phyloP scores from a whole-genome alignment of 2,113 vertebrate genomes.

The Serinus canaria region DNA sequence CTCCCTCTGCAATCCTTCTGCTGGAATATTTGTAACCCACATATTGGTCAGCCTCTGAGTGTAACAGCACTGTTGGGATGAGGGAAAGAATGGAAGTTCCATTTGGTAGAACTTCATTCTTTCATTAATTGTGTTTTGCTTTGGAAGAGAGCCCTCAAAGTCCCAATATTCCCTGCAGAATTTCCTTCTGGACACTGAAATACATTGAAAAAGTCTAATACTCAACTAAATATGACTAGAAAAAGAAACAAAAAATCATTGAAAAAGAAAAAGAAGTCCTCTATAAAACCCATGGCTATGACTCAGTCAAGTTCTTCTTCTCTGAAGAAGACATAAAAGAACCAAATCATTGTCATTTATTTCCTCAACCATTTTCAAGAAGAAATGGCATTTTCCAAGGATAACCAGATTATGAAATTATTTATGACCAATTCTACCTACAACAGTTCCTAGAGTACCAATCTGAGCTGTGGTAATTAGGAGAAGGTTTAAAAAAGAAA shows the following conservation, averaged over 20 bases:
- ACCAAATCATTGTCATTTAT: not conserved
- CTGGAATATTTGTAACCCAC: not conserved
- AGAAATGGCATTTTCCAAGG: not conserved
- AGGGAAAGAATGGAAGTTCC: not conserved
- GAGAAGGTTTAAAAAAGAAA: not conserved
- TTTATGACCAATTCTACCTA: not conserved
- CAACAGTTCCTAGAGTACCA: not conserved
- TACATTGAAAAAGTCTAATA: not conserved
- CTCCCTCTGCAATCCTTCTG: not conserved
- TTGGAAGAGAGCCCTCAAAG: not conserved
- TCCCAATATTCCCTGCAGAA: not conserved
- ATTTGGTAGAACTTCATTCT: not conserved
- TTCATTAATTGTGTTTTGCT: not conserved
- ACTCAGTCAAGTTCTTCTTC: not conserved
- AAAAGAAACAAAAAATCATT: not conserved
- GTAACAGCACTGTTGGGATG: not conserved
- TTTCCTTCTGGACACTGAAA: not conserved
- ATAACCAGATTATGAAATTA: not conserved
- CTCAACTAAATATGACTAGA: not conserved
- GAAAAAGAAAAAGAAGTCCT: not conserved
- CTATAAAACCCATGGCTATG: not conserved
- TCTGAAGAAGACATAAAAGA: not conserved
- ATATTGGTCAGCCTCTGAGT: rapidly evolving
- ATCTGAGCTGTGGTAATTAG: not conserved
- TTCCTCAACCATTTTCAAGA: not conserved